Evolutionary conservation across 2,888 invertebrate species (phyloP).

Genomic region (Phortica magna): DNA sequence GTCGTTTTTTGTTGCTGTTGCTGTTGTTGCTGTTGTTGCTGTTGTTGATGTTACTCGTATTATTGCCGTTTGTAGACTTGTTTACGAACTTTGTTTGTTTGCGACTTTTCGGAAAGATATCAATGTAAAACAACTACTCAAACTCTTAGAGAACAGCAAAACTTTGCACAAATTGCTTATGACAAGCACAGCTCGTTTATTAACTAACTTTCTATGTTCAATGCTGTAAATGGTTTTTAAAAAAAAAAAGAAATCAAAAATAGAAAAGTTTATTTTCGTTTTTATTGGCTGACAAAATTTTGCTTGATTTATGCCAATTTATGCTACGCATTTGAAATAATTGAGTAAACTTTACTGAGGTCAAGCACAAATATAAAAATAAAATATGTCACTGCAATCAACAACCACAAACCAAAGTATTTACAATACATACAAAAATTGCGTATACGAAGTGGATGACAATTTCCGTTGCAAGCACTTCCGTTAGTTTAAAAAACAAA

Average conservation of each 20-base stretch:
- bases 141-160: neutral
- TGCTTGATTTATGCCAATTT: neutral
- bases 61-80: neutral
- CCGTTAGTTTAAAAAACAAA: too few relatives aligned
- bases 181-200: neutral
- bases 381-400: too few relatives aligned
- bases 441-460: neutral
- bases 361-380: too few relatives aligned
- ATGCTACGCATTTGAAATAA: neutral
- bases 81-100: neutral
- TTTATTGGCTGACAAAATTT: too few relatives aligned
- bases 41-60: neutral
- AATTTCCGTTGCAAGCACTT: too few relatives aligned
- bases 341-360: neutral
- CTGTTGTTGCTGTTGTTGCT: neutral
- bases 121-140: neutral
- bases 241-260: neutral
- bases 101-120: neutral
- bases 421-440: neutral
- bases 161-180: slow-evolving; percentile 4
- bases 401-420: too few relatives aligned
- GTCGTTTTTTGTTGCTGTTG: neutral
- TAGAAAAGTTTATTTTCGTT: too few relatives aligned
- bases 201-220: neutral
- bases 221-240: neutral